phyloP scores from a whole-genome alignment of 2,797 vertebrate genomes.

The Manis pentadactyla region DNA sequence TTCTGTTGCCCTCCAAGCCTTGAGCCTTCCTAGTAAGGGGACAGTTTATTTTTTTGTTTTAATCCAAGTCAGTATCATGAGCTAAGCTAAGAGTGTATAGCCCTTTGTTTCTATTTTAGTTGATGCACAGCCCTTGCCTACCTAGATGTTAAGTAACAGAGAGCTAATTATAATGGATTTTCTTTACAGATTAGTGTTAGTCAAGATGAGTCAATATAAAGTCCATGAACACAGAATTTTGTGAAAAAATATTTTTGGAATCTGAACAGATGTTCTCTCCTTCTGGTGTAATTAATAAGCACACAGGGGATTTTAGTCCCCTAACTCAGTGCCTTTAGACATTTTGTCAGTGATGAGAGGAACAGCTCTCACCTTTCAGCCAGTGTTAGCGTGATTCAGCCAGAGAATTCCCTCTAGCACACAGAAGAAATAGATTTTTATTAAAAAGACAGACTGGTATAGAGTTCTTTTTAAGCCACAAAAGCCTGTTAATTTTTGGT shows the following conservation, averaged over 20 bases:
- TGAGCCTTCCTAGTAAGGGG: not conserved
- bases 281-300: not conserved
- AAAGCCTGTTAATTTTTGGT: not conserved
- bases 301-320: not conserved
- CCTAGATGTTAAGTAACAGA: not conserved
- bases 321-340: not conserved
- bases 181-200: not conserved
- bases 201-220: not conserved
- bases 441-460: not conserved
- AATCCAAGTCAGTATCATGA: not conserved
- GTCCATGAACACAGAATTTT: not conserved
- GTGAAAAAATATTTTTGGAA: conserved; percentile 37
- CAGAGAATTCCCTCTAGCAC: not conserved
- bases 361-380: not conserved
- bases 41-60: not conserved
- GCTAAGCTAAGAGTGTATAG: not conserved
- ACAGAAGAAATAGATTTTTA: not conserved
- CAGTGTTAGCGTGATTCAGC: not conserved
- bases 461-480: not conserved
- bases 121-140: not conserved
- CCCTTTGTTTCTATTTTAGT: not conserved
- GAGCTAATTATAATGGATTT: not conserved
- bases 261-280: not conserved
- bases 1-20: not conserved
- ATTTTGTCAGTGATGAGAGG: not conserved